Conservation (phyloP, 2,888 invertebrate genomes). For the Maniola hyperantus region DNA sequence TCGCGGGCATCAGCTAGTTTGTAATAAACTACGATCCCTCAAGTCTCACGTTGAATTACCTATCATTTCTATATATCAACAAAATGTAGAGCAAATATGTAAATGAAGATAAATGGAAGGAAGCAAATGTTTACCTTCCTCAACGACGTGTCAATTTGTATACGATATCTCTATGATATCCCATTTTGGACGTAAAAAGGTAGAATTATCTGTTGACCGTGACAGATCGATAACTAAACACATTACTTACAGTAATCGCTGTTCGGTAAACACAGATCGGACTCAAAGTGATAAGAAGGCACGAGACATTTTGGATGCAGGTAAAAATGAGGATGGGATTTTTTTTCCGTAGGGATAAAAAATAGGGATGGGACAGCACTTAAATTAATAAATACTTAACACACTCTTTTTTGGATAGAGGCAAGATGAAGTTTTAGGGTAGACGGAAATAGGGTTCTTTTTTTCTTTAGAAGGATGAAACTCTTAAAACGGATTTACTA, state of each 20-base stretch:
- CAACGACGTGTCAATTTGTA: slow-evolving; percentile 26
- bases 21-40: too few relatives aligned
- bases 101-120: slow-evolving; percentile 38
- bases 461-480: too few relatives aligned
- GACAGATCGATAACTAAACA: slow-evolving; percentile 21
- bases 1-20: too few relatives aligned
- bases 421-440: neutral
- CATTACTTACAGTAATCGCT: slow-evolving; percentile 22
- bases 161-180: slow-evolving; percentile 33
- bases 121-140: slow-evolving; percentile 35
- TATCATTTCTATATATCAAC: slow-evolving; percentile 16
- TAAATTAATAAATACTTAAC: too few relatives aligned
- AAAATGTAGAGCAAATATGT: slow-evolving; percentile 23
- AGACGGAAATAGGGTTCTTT: neutral
- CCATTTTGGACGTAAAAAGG: slow-evolving; percentile 27
- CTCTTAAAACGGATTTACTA: too few relatives aligned
- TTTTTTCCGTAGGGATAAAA: neutral
- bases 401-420: neutral
- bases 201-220: slow-evolving; percentile 29
- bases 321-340: neutral
- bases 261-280: slow-evolving; percentile 20
- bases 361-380: neutral
- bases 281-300: slow-evolving; percentile 16
- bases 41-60: too few relatives aligned
- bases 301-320: slow-evolving; percentile 19